phyloP scores from a whole-genome alignment of 1,140 invertebrate genomes.

The Dolichoris vasculosae region DNA sequence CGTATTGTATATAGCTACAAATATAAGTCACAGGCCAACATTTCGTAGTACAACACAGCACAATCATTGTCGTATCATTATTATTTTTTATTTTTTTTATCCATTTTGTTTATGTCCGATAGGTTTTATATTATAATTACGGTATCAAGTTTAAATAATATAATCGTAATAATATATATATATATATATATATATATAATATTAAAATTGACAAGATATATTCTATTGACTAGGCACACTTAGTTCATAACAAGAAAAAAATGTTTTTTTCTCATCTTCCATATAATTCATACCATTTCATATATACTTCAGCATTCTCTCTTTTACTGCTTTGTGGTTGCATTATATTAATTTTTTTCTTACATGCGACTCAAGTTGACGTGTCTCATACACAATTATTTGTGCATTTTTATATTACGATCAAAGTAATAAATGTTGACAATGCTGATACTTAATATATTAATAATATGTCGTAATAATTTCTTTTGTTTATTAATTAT shows the following conservation, averaged over 20 bases:
- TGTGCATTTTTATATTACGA: background rate
- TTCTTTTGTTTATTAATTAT: background rate
- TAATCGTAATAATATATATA: slow-evolving; percentile 70
- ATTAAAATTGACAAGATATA: slow-evolving; percentile 76
- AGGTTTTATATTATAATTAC: slow-evolving; percentile 66
- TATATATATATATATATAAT: slow-evolving; percentile 61
- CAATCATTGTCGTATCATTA: slow-evolving; percentile 75
- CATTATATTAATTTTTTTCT: background rate
- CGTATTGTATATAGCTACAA: slow-evolving; percentile 67
- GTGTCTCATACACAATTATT: background rate
- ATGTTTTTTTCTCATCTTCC: slow-evolving; percentile 53
- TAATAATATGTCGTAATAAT: background rate
- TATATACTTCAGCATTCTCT: slow-evolving; percentile 26
- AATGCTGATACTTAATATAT: background rate
- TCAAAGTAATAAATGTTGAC: background rate
- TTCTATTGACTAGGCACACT: slow-evolving; percentile 76
- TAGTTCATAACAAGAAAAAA: slow-evolving; percentile 75
- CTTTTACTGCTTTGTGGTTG: background rate
- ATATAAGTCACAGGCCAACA: slow-evolving; percentile 75
- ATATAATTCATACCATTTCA: slow-evolving; percentile 37
- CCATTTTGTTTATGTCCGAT: slow-evolving; percentile 57
- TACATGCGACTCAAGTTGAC: background rate
- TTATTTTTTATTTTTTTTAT: slow-evolving; percentile 62
- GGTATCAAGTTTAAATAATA: slow-evolving; percentile 71
- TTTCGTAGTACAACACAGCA: slow-evolving; percentile 75